phyloP scores from a whole-genome alignment of 2,113 vertebrate genomes.

The Catagonus wagneri region DNA sequence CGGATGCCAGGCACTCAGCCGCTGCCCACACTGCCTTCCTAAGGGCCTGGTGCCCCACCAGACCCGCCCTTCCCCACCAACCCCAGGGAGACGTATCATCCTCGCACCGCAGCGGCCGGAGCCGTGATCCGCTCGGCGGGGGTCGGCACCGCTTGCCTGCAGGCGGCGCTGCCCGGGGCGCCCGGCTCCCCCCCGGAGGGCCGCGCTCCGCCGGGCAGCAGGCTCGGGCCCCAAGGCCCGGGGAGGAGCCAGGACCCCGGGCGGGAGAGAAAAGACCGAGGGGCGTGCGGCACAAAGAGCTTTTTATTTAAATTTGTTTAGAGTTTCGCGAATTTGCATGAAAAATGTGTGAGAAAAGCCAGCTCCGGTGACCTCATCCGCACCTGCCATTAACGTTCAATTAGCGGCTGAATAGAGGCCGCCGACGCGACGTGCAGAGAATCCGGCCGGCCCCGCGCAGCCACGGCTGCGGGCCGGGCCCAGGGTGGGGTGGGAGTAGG shows the following conservation, averaged over 20 bases:
- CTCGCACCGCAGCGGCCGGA: accelerated
- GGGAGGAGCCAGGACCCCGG: slow-evolving; percentile 57
- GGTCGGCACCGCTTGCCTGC: neutral
- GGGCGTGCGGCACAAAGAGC: slow-evolving; percentile 87
- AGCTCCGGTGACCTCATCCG: slow-evolving; percentile 92
- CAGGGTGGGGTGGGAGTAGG: neutral
- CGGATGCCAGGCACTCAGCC: neutral
- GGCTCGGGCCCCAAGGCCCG: slow-evolving; percentile 54
- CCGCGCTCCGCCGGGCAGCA: neutral
- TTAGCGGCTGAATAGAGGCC: slow-evolving; percentile 92
- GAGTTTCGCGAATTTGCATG: slow-evolving; percentile 93
- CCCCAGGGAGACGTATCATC: neutral
- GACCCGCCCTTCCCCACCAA: neutral
- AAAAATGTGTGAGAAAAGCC: slow-evolving; percentile 94
- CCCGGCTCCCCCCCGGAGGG: neutral
- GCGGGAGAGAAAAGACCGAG: slow-evolving; percentile 9
- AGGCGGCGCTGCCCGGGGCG: slow-evolving; percentile 38
- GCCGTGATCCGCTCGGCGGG: neutral
- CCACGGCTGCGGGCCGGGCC: neutral
- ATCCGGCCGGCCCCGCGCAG: slow-evolving; percentile 83
- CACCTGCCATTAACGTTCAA: slow-evolving; percentile 94
- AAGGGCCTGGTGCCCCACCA: neutral
- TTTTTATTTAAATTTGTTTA: slow-evolving; percentile 95
- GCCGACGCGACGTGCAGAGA: slow-evolving; percentile 89
- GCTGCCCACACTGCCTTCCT: neutral